Percentiles rank a stretch among this genome's conserved stretches.
phyloP scores from a whole-genome alignment of 2,888 invertebrate genomes.

The Trachelus troglodyta region DNA sequence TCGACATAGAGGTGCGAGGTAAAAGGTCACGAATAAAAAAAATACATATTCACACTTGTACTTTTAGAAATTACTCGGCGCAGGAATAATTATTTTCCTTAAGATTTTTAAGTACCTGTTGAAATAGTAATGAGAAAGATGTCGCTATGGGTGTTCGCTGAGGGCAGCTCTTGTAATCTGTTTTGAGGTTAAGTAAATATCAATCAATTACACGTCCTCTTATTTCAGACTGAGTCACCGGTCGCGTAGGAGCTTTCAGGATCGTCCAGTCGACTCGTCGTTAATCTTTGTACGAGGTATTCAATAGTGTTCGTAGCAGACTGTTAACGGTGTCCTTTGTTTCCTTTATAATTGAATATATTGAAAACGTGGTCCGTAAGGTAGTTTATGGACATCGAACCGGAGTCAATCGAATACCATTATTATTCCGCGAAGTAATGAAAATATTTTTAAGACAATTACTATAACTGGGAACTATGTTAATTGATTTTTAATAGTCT shows the following conservation, averaged over 20 bases:
- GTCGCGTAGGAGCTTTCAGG: not conserved
- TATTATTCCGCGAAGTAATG: not conserved
- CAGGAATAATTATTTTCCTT: not conserved
- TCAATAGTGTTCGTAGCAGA: not conserved
- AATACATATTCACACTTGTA: not conserved
- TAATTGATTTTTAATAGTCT: not conserved
- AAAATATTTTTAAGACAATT: not conserved
- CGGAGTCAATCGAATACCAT: not conserved
- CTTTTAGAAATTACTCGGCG: not conserved
- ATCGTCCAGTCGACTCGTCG: not conserved
- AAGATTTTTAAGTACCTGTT: not conserved
- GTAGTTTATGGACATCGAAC: not conserved
- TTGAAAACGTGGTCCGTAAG: not conserved
- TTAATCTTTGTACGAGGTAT: not conserved
- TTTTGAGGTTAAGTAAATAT: not conserved
- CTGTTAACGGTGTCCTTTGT: not conserved
- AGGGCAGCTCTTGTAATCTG: not conserved
- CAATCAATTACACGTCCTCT: not conserved
- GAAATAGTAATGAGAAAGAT: not conserved
- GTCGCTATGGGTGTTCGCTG: not conserved
- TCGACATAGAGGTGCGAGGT: not conserved
- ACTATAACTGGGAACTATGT: not conserved
- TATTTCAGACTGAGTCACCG: not conserved
- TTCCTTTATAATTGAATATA: not conserved
- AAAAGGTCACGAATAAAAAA: not conserved